Evolutionary conservation across 1,140 invertebrate genomes (phyloP), one percentile per base, ranked within the genome.

Genomic region (Drosophila sulfurigaster): DNA sequence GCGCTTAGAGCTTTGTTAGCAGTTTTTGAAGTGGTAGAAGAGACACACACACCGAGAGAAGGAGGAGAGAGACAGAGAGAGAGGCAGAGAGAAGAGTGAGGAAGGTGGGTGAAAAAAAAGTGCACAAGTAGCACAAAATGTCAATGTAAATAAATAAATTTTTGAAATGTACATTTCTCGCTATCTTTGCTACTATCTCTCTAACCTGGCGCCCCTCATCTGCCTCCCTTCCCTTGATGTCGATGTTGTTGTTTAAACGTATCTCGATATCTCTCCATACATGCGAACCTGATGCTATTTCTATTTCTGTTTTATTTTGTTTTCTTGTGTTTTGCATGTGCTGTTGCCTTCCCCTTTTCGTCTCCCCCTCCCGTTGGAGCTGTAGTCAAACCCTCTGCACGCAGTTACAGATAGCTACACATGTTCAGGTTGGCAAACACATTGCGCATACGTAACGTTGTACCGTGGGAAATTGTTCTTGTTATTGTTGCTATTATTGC

Each of bases 121-220:
- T 88, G 82, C 83, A 82, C 79, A 82, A 86, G 83, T 87, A 88
- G 82, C 82, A 87, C 76, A 87, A 87, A 87, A 87, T 87, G 82
- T 87, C 83, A 87, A 87, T 87, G 82, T 87, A 87, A 87, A 87
- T 87, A 87, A 87, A 87, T 87, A 87, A 82, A 87, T 87, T 87
- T 86, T 79, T 74, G 82, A 87, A 87, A 88, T 77, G 80, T 88
- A 87, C 87, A 78, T 79, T 74, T 70, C 62, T 66, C 28, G 78
- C 75, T 85, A 74, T 74, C 71, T 62, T 54, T 56, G 57, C 49
- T 59, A 41, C 65, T 74, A 62, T 74, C 65, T 74, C 65, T 74
- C 10, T 60, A 11, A 16, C 25, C 15, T 41, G 10, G 15, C 48
- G 7, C 15, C 10, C 16, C 8, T n/a, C 28, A 0, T 16, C 30